These are phyloP conservation scores for Octodon degus DNA, from an alignment of 2,113 vertebrate species.

Conservation along the genomic window DNA sequence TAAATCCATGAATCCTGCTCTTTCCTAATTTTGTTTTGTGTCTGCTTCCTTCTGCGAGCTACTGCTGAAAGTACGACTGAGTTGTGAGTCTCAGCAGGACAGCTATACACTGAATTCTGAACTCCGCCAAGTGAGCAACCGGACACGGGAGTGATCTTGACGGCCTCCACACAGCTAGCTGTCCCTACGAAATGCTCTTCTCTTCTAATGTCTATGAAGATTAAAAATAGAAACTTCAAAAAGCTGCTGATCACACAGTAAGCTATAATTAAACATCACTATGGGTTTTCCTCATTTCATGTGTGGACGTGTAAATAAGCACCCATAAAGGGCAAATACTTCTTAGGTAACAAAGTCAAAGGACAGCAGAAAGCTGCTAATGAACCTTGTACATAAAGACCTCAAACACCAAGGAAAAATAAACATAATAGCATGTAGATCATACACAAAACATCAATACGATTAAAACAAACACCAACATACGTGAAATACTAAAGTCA, in stretches of 20 bases:
- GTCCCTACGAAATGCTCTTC: background rate
- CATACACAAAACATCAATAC: background rate
- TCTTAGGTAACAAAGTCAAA: conserved; percentile 33
- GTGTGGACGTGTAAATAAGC: background rate
- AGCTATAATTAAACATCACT: background rate
- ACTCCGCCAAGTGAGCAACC: background rate
- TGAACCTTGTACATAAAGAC: background rate
- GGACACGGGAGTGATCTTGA: background rate
- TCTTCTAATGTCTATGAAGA: conserved; percentile 12
- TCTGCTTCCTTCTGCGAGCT: background rate
- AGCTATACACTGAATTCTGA: background rate
- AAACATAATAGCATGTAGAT: background rate
- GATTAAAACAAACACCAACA: conserved; percentile 22
- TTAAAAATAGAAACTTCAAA: conserved; percentile 35
- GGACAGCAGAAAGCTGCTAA: background rate
- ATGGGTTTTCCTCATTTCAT: conserved; percentile 48
- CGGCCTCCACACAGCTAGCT: background rate
- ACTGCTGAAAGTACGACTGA: background rate
- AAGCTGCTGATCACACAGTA: background rate
- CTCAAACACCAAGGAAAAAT: background rate
- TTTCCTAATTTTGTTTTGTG: background rate
- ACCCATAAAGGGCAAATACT: background rate
- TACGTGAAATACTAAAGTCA: background rate
- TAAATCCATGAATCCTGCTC: background rate
- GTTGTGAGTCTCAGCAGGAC: background rate